phyloP scores from a whole-genome alignment of 2,797 vertebrate species.

The Enteromius paludinosus region DNA sequence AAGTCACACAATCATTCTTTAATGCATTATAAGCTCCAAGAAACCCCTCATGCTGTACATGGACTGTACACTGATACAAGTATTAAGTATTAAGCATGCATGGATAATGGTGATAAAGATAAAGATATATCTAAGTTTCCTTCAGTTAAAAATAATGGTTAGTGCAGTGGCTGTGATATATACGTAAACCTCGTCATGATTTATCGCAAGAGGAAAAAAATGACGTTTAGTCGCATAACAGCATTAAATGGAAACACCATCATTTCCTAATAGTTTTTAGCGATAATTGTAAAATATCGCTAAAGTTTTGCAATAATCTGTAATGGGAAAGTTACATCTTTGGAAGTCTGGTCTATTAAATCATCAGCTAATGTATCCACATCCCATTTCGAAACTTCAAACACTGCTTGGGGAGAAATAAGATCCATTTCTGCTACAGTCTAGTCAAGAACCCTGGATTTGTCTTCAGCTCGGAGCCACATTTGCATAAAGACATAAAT shows the following conservation, averaged over 20 bases:
- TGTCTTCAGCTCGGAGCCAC: background rate
- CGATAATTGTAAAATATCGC: background rate
- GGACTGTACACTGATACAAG: no score
- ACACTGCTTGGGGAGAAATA: background rate
- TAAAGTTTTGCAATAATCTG: background rate
- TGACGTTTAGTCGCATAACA: background rate
- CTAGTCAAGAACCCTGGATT: background rate
- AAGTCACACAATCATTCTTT: background rate
- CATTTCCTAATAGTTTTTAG: background rate
- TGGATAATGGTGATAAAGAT: background rate
- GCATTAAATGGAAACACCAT: background rate
- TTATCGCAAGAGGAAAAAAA: background rate
- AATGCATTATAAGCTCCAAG: background rate
- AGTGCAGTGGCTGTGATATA: background rate
- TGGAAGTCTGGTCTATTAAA: background rate
- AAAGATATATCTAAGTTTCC: background rate
- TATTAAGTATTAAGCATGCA: background rate
- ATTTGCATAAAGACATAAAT: conserved; percentile 22
- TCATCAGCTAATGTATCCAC: background rate
- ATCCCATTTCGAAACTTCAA: background rate
- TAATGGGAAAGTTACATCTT: background rate
- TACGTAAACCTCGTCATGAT: background rate
- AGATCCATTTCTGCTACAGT: background rate
- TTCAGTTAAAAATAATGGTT: background rate
- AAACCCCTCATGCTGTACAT: background rate